Base-by-base conservation (phyloP, 2,888 invertebrate species). In the Drosophila borealis region DNA sequence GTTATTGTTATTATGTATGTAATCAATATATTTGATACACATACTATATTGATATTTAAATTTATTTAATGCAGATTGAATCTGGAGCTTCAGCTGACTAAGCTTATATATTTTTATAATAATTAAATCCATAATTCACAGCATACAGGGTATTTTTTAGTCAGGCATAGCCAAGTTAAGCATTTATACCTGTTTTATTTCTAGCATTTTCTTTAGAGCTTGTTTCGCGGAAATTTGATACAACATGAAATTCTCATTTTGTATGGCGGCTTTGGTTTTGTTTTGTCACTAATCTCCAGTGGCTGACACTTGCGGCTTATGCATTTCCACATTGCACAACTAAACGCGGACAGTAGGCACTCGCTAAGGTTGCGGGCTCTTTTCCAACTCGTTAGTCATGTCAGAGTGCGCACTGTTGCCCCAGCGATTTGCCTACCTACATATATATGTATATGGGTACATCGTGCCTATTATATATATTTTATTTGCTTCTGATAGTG, bases 231-330 rank as follows among this genome's bases (percentile, higher is more conserved):
- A 84, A 81, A 83, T 63, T 63, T 70, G 55, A 85, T 88, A 80
- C 72, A 36, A 65, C 59, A 56, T 64, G 60, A 67, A 72, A 81
- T 74, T 74, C 66, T 64, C 68, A 69, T 74, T 72, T 65, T 67
- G 55, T 69, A 70, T 68, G 79, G 85, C 70, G 82, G 82, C 70
- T 87, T 87, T 67, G 63, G 55, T 59, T 71, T 77, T 64, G 39
- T 48, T 69, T 42, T 62, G 76, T 71, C 71, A 70, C 81, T 83
- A 83, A 83, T 86, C 83, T 80, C 70, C 25, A 41, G 55, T 59
- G 68, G 37, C 66, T 76, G 74, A 63, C 63, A 74, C 57, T 80
- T 70, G 69, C 61, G 69, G 84, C 69, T 75, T 78, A 75, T 74
- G 39, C 34, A 48, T 39, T 74, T 72, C 69, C 82, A 63, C 63